Evolutionary conservation across 2,113 vertebrate species (phyloP).

Genomic region (Etia nguti): DNA sequence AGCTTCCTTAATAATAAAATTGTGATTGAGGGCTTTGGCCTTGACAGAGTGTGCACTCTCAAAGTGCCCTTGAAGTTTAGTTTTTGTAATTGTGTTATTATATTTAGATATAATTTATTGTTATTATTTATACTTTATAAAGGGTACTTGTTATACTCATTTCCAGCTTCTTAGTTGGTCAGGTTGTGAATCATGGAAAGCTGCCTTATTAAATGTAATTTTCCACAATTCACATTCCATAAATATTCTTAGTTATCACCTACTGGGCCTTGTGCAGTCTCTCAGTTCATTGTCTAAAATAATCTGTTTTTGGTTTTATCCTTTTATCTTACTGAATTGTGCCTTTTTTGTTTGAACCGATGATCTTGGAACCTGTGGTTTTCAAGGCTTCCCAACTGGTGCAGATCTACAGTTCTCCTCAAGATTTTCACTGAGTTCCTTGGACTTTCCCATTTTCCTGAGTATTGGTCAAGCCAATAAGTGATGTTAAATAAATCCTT

Average conservation of each 20-base stretch:
- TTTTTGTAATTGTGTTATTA: neutral
- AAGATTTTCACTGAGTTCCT: too few relatives aligned
- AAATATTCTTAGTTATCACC: neutral
- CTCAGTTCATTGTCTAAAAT: neutral
- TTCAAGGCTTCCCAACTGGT: too few relatives aligned
- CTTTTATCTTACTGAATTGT: neutral
- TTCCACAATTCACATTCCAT: neutral
- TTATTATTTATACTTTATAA: neutral
- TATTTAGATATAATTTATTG: neutral
- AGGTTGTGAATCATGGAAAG: neutral
- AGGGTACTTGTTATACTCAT: neutral
- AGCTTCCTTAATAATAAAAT: neutral
- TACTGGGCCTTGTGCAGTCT: neutral
- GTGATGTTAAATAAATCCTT: too few relatives aligned
- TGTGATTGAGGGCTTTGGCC: neutral
- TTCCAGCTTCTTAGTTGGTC: neutral
- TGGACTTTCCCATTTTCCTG: too few relatives aligned
- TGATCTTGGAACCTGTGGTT: too few relatives aligned
- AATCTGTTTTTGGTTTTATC: neutral
- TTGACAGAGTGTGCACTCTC: neutral
- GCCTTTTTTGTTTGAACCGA: neutral
- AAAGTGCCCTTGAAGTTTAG: neutral
- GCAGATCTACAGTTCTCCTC: too few relatives aligned
- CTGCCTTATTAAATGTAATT: neutral
- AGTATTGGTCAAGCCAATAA: too few relatives aligned